Percentiles rank a stretch among this genome's conserved stretches.
phyloP scores from a whole-genome alignment of 2,888 invertebrate species.

The Meteorus colon region DNA sequence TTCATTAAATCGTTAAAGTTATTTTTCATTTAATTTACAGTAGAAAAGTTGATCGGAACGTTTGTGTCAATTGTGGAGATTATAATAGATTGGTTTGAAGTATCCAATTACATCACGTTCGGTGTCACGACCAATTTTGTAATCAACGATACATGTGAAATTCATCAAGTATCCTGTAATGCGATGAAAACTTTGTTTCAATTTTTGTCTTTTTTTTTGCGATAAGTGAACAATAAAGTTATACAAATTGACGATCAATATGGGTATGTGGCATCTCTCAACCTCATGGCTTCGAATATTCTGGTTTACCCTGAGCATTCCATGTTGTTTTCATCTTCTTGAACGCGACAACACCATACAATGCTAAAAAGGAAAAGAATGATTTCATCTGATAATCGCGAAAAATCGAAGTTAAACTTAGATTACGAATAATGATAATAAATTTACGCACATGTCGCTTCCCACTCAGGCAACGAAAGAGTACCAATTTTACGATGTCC shows the following conservation, averaged over 20 bases:
- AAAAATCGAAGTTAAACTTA: constrained; percentile 6
- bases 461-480: constrained; percentile 92
- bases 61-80: background rate
- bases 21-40: background rate
- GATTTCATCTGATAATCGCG: constrained; percentile 34
- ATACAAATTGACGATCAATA: constrained; percentile 36
- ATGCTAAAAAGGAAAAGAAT: constrained; percentile 76
- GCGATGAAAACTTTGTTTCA: background rate
- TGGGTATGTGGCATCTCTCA: background rate
- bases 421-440: constrained; percentile 9
- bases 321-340: constrained; percentile 82
- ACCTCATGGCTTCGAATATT: constrained; percentile 69
- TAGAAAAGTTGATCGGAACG: background rate
- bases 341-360: constrained; percentile 90
- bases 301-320: constrained; percentile 79
- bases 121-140: background rate
- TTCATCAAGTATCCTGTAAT: constrained; percentile 2
- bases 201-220: constrained; percentile 29
- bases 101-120: background rate
- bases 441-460: constrained; percentile 86
- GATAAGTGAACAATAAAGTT: constrained; percentile 41
- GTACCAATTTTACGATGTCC: constrained; percentile 80
- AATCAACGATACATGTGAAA: background rate
- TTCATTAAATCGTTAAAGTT: background rate
- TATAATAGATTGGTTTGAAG: background rate